Evolutionary conservation across 92 coral and sea anemone genomes (phyloP), one percentile per base, ranked within the genome.

Genomic region (Palythoa caribaeorum): DNA sequence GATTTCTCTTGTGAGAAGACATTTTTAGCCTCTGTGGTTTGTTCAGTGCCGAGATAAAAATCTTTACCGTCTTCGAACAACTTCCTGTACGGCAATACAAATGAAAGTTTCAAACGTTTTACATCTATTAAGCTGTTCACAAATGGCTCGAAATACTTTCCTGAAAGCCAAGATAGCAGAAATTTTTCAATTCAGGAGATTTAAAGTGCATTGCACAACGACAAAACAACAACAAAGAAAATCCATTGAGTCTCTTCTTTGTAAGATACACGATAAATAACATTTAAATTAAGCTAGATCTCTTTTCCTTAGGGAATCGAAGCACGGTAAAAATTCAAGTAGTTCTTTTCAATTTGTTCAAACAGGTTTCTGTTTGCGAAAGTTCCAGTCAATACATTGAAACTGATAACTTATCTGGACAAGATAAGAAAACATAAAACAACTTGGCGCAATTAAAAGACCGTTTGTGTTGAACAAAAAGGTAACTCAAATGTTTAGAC

Each of bases 391-490:
- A 47, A 68, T 11, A 19, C 75, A 47, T 16, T 52, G 37, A 21
- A 52, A 81, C 60, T 47, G 75, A 40, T 47, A 13, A 10, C 75
- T 81, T 81, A 66, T 65, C 85, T 6, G 73, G 39, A 80, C 74
- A 62, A 80, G 85, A 80, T 80, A 80, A 80, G 15, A 51, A 19
- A 19, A 11, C 20, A 54, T 38, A 57, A 80, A 80, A 13, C 28
- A 80, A 19, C 54, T 66, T 35, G 14, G 19, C 17, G 9, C 62
- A 3, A 44, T 44, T 44, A 78, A 78, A 39, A 21, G 71, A 53
- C 36, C 55, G 83, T 78, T 78, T 54, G 51, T 78, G 70, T 54
- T 78, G 69, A 78, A 78, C 83, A 78, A 78, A 78, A 57, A 78
- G 70, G 39, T 44, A 76, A 20, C 39, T 20, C 5, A 52, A 38